A percentile compares a stretch with the other conserved stretches of the same genome.
Conservation (phyloP, 2,113 vertebrate genomes). For the Anhinga anhinga region DNA sequence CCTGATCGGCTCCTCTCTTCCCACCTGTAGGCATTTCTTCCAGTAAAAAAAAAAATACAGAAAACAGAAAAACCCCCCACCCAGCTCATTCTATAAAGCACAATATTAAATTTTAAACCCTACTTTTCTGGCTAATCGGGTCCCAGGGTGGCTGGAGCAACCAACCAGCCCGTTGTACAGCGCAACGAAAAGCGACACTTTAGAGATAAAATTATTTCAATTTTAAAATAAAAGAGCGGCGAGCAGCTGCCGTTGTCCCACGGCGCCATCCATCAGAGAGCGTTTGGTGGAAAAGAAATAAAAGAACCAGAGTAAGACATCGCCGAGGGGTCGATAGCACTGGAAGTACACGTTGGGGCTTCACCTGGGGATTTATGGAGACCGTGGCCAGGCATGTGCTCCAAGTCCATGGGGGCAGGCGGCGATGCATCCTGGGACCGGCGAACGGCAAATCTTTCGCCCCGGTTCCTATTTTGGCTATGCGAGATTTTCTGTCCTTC, state of each 20-base stretch:
- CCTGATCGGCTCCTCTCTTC: background rate
- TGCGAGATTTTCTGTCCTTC: background rate
- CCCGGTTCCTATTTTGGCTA: background rate
- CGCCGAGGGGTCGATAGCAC: background rate
- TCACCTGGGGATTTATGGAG: background rate
- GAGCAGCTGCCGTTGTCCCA: background rate
- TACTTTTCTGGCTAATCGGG: background rate
- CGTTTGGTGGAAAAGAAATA: background rate
- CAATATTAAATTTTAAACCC: background rate
- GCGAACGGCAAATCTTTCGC: background rate
- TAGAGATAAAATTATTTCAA: background rate
- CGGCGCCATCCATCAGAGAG: background rate
- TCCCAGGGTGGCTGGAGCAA: background rate
- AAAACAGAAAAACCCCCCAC: background rate
- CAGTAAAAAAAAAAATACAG: background rate
- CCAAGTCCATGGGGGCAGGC: background rate
- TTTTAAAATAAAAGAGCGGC: background rate
- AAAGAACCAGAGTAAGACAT: background rate
- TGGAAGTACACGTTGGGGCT: background rate
- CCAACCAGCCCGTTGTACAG: background rate
- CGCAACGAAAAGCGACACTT: background rate
- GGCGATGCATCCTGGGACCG: too few species aligned
- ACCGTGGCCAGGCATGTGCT: background rate
- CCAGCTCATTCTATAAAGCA: background rate
- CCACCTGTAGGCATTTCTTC: background rate